Base-by-base conservation (phyloP, 2,113 vertebrate genomes). In the Neolamprologus falcicula region DNA sequence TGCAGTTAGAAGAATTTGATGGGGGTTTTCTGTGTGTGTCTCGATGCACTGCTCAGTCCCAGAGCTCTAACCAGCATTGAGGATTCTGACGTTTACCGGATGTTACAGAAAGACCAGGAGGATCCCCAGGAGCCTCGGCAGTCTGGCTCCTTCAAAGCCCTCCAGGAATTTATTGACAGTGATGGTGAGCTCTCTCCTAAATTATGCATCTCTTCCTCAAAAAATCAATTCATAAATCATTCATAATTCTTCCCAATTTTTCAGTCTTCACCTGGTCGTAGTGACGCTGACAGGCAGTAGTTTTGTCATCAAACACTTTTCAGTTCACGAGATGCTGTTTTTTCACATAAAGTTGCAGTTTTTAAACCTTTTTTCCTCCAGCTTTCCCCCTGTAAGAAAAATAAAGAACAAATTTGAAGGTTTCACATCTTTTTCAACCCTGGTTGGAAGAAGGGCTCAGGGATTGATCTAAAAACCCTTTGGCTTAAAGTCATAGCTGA, bases 131-230 rank as follows among this genome's bases (percentile, higher is more conserved):
- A 97, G 83, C 99, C 99, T 0, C 97, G 98, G 26, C 99, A 99
- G 94, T 99, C 99, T 2, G 98, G 98, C 80, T 99, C 99, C 87
- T 99, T 99, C 93, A 97, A 97, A 91, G 97, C 98, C 85, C 97
- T 99, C 91, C 98, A 99, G 96, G 98, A 98, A 3, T 96, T 97
- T 79, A 97, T 99, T 42, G 96, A 98, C 40, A 97, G 98, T 6
- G 98, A 98, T 79, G 97, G 97, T 98, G 94, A 97, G 97, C 33
- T 66, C 21, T 45, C 5, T 54, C 26, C 17, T 24, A 47, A 5
- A 33, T 21, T 14, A 81, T 26, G 19, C 4, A 40, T 50, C 19
- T 68, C 33, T 40, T 55, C 19, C 37, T 59, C 14, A 40, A 68
- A 68, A 68, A 40, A 53, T 17, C 16, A 9, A 37, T 52, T 55